phyloP scores from a whole-genome alignment of 2,797 vertebrate genomes.

The Thunnus albacares region DNA sequence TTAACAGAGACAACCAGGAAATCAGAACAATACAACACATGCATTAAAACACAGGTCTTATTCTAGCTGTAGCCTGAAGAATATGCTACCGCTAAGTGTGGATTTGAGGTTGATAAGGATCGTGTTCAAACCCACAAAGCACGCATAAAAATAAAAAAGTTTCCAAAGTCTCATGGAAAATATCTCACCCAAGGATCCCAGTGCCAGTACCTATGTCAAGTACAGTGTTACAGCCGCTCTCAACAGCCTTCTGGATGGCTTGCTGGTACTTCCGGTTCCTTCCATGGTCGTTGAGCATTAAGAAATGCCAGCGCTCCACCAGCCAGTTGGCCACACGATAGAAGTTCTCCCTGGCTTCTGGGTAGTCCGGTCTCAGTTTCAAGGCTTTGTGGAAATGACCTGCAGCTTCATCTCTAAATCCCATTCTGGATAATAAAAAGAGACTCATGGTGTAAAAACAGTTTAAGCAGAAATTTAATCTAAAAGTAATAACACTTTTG shows the following conservation, averaged over 20 bases:
- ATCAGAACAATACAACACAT: constrained; percentile 17
- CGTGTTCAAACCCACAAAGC: background rate
- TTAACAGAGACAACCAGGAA: constrained; percentile 66
- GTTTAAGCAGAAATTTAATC: background rate
- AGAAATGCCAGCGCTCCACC: constrained; percentile 98
- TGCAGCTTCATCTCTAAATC: constrained; percentile 97
- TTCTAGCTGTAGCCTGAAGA: background rate
- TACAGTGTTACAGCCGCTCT: constrained; percentile 90
- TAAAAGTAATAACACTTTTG: background rate
- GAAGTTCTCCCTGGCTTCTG: constrained; percentile 97
- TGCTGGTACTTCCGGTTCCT: constrained; percentile 93
- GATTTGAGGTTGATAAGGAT: background rate
- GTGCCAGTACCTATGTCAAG: constrained; percentile 98
- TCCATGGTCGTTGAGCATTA: constrained; percentile 95
- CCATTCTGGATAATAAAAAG: constrained; percentile 88
- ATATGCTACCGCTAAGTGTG: background rate
- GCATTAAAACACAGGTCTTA: background rate
- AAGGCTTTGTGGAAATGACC: constrained; percentile 97
- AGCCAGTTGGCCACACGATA: constrained; percentile 98
- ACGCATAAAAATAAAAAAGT: background rate
- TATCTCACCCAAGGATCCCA: constrained; percentile 94
- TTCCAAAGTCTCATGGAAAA: constrained; percentile 49
- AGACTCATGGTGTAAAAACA: background rate
- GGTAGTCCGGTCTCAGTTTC: constrained; percentile 93
- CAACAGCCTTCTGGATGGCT: constrained; percentile 93